These are phyloP conservation scores for Polyommatus icarus DNA, from an alignment of 2,888 invertebrate genomes.

Conservation along the genomic window DNA sequence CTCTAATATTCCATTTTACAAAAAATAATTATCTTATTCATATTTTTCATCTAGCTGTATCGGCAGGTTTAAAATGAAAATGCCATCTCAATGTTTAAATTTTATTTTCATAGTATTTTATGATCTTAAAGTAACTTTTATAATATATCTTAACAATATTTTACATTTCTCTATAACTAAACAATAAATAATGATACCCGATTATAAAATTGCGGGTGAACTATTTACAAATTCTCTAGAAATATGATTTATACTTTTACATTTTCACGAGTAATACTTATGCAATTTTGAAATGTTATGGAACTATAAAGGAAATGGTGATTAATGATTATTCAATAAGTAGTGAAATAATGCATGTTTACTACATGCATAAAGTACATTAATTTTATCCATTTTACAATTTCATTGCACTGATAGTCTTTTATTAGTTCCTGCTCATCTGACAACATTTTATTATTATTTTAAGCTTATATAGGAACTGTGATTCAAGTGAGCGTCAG, in stretches of 20 bases:
- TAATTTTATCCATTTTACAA: neutral
- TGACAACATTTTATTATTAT: neutral
- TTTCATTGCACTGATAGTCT: neutral
- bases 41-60: neutral
- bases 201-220: slow-evolving; percentile 53
- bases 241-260: neutral
- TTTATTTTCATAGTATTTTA: slow-evolving; percentile 44
- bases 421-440: slow-evolving; percentile 1
- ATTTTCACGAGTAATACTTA: slow-evolving; percentile 4
- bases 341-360: neutral
- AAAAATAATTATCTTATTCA: neutral
- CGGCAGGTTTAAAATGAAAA: neutral
- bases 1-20: neutral
- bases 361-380: neutral
- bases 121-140: slow-evolving; percentile 61
- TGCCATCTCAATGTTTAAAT: neutral
- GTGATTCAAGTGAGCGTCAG: slow-evolving; percentile 36
- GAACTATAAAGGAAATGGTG: neutral
- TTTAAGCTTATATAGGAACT: slow-evolving; percentile 40
- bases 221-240: slow-evolving; percentile 57
- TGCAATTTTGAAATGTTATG: neutral
- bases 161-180: slow-evolving; percentile 55
- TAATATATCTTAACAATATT: slow-evolving; percentile 49
- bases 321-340: neutral
- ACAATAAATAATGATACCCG: slow-evolving; percentile 75